Evolutionary conservation across 2,888 invertebrate genomes (phyloP).

Genomic region (Cheilosia scutellata): DNA sequence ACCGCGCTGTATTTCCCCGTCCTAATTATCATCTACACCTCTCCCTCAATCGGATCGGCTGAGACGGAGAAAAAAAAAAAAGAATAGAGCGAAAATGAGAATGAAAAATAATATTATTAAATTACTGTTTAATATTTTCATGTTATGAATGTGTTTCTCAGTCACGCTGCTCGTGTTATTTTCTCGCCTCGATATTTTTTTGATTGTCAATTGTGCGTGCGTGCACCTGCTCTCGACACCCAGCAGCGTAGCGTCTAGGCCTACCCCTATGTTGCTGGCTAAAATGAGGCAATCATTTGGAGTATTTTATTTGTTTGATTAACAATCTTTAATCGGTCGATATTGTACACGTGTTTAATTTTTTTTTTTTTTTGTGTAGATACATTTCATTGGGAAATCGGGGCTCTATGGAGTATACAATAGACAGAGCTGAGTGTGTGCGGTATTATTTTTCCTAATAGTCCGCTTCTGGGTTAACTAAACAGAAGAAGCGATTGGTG

Average conservation of each 20-base stretch:
- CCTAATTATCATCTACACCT: slow-evolving; percentile 7
- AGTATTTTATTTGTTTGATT: slow-evolving; percentile 63
- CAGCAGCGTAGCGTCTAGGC: neutral
- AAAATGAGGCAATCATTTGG: slow-evolving; percentile 3
- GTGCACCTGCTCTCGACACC: slow-evolving; percentile 56
- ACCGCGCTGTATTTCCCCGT: slow-evolving; percentile 30
- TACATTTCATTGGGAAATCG: slow-evolving; percentile 28
- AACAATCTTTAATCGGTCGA: slow-evolving; percentile 65
- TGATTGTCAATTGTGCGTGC: slow-evolving; percentile 62
- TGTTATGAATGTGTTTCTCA: slow-evolving; percentile 57
- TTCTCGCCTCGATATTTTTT: slow-evolving; percentile 23
- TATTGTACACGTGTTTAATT: slow-evolving; percentile 68
- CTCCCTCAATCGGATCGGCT: neutral
- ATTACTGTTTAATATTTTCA: slow-evolving; percentile 69
- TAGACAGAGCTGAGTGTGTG: neutral
- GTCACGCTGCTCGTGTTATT: neutral
- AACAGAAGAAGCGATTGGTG: slow-evolving; percentile 42
- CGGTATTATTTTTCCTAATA: slow-evolving; percentile 34
- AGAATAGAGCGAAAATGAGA: slow-evolving; percentile 31
- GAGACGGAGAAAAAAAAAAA: slow-evolving; percentile 7
- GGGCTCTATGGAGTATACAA: neutral
- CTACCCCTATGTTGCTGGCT: neutral
- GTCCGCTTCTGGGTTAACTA: slow-evolving; percentile 51
- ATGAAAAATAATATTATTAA: slow-evolving; percentile 65
- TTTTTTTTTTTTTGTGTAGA: slow-evolving; percentile 29